Conservation (phyloP, 2,797 vertebrate genomes). For the Simalia tracyae region DNA sequence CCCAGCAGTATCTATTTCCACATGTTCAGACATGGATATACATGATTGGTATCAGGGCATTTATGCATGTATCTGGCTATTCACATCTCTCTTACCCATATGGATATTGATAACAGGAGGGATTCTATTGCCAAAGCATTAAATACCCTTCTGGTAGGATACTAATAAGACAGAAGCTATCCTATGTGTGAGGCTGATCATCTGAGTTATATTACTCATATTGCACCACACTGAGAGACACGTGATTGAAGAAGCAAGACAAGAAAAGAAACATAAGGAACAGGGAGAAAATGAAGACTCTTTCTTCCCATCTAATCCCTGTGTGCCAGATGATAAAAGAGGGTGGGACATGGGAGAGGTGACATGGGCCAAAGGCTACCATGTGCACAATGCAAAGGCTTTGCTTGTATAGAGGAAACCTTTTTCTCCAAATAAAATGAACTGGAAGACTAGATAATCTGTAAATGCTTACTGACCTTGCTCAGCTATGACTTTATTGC, state of each 20-base stretch:
- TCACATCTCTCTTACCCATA: not conserved
- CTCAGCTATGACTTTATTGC: not conserved
- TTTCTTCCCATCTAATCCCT: not conserved
- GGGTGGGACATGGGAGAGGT: not conserved
- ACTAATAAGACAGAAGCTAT: not conserved
- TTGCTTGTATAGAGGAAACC: slow-evolving; percentile 17
- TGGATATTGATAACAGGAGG: not conserved
- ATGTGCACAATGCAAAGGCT: not conserved
- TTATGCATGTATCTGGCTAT: not conserved
- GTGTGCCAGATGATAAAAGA: not conserved
- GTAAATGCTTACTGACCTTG: not conserved
- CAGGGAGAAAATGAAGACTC: not conserved
- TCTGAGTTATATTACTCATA: not conserved
- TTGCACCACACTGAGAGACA: not conserved
- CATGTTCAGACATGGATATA: not conserved
- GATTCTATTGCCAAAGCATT: not conserved
- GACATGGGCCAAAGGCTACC: not conserved
- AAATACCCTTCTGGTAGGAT: not conserved
- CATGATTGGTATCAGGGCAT: not conserved
- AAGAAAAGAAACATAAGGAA: not conserved
- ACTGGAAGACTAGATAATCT: not conserved
- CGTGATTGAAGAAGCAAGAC: not conserved
- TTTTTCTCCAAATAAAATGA: not conserved
- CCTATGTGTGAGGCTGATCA: not conserved
- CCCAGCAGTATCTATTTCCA: not conserved